Conservation (phyloP, 2,797 vertebrate species). For the Cryptoblepharus egeriae region DNA sequence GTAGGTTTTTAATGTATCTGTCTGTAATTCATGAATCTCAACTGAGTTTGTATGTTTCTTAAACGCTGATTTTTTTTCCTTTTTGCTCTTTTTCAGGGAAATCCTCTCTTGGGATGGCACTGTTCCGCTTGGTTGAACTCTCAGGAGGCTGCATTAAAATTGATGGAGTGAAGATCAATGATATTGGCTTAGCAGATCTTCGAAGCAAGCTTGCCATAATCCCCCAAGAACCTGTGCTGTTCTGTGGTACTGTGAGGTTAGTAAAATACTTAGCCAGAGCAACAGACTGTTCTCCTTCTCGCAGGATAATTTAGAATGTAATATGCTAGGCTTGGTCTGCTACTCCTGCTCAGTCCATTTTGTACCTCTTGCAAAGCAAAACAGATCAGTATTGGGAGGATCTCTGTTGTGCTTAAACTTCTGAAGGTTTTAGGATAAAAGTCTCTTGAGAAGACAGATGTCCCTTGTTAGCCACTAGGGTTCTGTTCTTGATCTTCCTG, state of each 20-base stretch:
- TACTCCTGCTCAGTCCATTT: neutral
- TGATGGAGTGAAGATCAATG: constrained; percentile 88
- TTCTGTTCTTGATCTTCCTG: too few species aligned
- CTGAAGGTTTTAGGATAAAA: neutral
- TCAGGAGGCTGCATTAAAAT: constrained; percentile 91
- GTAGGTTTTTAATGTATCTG: neutral
- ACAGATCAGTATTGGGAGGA: neutral
- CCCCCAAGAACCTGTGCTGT: constrained; percentile 93
- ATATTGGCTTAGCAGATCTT: constrained; percentile 91
- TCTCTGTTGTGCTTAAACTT: neutral
- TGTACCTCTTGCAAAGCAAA: neutral
- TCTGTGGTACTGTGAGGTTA: constrained; percentile 92
- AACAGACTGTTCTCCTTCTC: neutral
- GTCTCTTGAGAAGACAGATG: neutral
- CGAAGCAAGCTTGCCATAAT: constrained; percentile 94
- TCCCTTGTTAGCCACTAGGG: too few species aligned
- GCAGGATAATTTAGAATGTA: neutral
- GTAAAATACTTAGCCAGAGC: constrained; percentile 26
- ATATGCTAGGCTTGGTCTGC: neutral
- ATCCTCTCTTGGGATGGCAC: constrained; percentile 89
- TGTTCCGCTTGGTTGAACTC: constrained; percentile 89
- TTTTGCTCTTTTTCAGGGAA: constrained; percentile 78
- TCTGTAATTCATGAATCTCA: neutral
- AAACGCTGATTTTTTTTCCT: neutral
- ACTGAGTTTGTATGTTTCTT: neutral